Conservation (phyloP, 2,888 invertebrate genomes). For the Morpho helenor region DNA sequence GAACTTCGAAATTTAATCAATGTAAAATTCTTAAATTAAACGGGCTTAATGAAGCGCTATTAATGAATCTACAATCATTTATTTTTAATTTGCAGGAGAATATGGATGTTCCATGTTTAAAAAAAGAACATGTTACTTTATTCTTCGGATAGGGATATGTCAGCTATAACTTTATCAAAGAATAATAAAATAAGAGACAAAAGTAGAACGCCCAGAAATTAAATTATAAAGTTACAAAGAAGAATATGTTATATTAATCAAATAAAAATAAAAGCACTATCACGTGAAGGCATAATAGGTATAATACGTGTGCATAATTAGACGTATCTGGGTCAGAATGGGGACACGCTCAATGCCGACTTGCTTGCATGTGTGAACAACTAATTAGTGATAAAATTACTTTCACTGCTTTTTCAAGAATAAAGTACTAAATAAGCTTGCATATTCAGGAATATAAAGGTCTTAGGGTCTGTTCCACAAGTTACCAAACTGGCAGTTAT, state of each 20-base stretch:
- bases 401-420: slow-evolving; percentile 1
- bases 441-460: too few species aligned
- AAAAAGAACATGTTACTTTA: too few species aligned
- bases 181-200: too few species aligned
- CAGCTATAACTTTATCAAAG: too few species aligned
- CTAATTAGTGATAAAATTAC: slow-evolving; percentile 23
- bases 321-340: slow-evolving; percentile 27
- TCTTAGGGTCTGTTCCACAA: too few species aligned
- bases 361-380: slow-evolving; percentile 24
- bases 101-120: too few species aligned
- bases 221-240: too few species aligned
- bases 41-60: neutral
- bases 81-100: too few species aligned
- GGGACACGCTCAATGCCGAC: slow-evolving; percentile 24
- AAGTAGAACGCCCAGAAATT: too few species aligned
- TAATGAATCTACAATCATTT: too few species aligned
- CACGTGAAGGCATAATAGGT: slow-evolving; percentile 13
- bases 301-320: slow-evolving; percentile 20
- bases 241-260: neutral
- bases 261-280: slow-evolving; percentile 14
- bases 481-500: too few species aligned
- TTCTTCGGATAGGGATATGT: too few species aligned
- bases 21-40: slow-evolving; percentile 3
- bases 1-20: slow-evolving; percentile 5
- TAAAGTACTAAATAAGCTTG: neutral